A percentile compares a stretch with the other conserved stretches of the same genome.
Evolutionary conservation across 2,797 vertebrate species (phyloP).

Genomic region (Cetoscarus ocellatus): DNA sequence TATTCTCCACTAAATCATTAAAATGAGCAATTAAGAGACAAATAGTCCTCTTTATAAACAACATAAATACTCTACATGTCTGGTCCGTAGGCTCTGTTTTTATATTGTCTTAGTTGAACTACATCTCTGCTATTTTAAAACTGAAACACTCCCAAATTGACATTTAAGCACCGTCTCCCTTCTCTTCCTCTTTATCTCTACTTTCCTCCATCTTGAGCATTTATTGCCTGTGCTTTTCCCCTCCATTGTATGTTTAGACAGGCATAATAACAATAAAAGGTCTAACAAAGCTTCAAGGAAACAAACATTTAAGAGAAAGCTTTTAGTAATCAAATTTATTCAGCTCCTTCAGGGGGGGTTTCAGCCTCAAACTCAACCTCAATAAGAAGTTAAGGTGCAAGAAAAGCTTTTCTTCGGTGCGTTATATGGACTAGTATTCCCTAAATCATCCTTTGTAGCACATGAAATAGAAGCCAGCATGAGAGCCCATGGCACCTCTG

Average conservation of each 20-base stretch:
- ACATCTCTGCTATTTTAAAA: constrained; percentile 23
- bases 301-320: constrained; percentile 36
- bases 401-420: constrained; percentile 23
- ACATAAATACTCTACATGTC: constrained; percentile 6
- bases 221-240: constrained; percentile 27
- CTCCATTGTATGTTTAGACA: constrained; percentile 22
- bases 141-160: constrained; percentile 34
- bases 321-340: constrained; percentile 48
- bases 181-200: constrained; percentile 22
- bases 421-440: constrained; percentile 34
- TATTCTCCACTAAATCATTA: constrained; percentile 50
- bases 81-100: constrained; percentile 17
- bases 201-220: constrained; percentile 35
- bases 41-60: constrained; percentile 17
- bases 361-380: constrained; percentile 25
- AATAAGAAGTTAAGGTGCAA: constrained; percentile 20
- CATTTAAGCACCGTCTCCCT: constrained; percentile 20
- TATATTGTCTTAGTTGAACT: neutral
- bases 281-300: constrained; percentile 27
- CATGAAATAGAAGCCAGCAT: constrained; percentile 63
- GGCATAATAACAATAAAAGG: constrained; percentile 31
- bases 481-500: constrained; percentile 63
- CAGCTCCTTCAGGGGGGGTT: constrained; percentile 32
- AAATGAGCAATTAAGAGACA: constrained; percentile 50
- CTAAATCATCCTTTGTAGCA: constrained; percentile 47